Percentiles rank a stretch among this genome's conserved stretches.
phyloP scores from a whole-genome alignment of 1,140 invertebrate species.

The Drosophila orosa region DNA sequence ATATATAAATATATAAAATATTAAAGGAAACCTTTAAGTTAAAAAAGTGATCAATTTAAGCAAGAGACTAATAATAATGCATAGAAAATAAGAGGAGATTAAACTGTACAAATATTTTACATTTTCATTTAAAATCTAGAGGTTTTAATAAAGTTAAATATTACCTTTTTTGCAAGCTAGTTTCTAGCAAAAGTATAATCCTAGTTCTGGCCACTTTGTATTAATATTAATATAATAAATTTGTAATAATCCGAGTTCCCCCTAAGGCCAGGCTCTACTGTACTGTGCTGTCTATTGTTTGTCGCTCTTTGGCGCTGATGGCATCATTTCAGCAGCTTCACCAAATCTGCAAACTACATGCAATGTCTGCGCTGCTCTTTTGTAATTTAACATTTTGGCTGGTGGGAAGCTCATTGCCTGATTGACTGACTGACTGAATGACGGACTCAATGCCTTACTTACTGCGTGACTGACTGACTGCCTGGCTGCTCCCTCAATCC shows the following conservation, averaged over 20 bases:
- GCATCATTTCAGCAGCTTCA: conserved; percentile 76
- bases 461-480: conserved; percentile 24
- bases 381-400: conserved; percentile 60
- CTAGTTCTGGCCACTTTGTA: no score
- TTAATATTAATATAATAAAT: background rate
- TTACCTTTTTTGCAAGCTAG: no score
- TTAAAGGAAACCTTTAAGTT: background rate
- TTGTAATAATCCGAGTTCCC: background rate
- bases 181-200: no score
- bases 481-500: conserved; percentile 58
- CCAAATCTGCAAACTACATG: conserved; percentile 55
- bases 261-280: background rate
- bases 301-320: conserved; percentile 60
- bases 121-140: no score
- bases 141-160: no score
- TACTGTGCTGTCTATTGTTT: conserved; percentile 39
- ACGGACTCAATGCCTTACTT: conserved; percentile 14
- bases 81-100: no score
- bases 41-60: background rate
- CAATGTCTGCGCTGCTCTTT: conserved; percentile 52
- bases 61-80: no score
- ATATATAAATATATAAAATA: background rate
- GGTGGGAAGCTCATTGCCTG: conserved; percentile 57
- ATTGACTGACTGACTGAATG: conserved; percentile 31
- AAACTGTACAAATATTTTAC: no score